Conservation (phyloP, 2,797 vertebrate species). For the Nyctibius grandis region DNA sequence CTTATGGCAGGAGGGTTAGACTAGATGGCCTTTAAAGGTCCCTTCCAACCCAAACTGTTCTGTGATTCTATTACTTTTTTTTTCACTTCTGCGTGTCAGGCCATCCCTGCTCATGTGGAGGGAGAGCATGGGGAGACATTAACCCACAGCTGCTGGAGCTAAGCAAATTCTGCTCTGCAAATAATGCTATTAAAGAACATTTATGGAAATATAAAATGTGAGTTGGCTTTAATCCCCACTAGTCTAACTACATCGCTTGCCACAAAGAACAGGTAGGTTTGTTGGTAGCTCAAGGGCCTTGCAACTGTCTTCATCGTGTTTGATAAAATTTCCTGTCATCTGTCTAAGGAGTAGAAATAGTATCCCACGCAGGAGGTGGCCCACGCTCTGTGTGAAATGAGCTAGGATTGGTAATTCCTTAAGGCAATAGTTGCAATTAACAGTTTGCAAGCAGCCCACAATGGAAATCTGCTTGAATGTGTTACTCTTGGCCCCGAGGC, state of each 20-base stretch:
- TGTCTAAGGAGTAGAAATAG: not conserved
- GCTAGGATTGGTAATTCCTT: not conserved
- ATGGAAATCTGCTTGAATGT: not conserved
- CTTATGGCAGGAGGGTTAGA: too few species aligned
- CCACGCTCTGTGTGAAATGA: not conserved
- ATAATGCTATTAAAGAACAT: not conserved
- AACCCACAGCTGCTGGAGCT: not conserved
- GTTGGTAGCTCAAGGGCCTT: not conserved
- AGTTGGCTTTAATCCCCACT: not conserved
- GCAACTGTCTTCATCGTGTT: not conserved
- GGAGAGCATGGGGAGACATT: not conserved
- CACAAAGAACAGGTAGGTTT: not conserved
- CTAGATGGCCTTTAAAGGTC: not conserved
- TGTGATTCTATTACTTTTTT: not conserved
- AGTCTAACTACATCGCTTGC: not conserved
- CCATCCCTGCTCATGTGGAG: accelerated
- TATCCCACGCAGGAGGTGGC: not conserved
- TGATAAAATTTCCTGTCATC: not conserved
- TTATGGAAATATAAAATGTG: not conserved
- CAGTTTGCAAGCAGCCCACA: not conserved
- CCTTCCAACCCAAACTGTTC: not conserved
- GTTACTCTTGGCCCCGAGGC: not conserved
- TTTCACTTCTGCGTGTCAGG: not conserved
- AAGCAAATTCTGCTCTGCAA: not conserved
- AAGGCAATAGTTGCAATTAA: not conserved